Evolutionary conservation across 2,113 vertebrate species (phyloP).

Genomic region (Peromyscus maniculatus): DNA sequence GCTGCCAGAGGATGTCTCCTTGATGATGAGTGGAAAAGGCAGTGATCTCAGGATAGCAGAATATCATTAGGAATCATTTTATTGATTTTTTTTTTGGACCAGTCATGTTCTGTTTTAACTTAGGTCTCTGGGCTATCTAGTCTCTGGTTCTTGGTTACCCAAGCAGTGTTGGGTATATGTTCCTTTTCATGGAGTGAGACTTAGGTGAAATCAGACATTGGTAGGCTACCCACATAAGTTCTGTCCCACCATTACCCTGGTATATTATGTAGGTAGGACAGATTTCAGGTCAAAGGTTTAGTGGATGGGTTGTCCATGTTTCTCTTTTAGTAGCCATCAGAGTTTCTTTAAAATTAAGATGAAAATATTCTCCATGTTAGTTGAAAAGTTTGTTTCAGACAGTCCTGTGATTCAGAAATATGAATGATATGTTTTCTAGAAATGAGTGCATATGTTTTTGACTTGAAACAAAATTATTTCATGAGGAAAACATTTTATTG

Average conservation of each 20-base stretch:
- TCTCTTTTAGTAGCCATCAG: background rate
- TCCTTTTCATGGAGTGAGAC: background rate
- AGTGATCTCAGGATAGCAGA: background rate
- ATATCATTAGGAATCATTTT: background rate
- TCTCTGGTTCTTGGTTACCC: background rate
- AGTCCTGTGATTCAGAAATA: background rate
- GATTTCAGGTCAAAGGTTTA: no score
- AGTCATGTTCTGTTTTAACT: background rate
- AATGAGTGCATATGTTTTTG: background rate
- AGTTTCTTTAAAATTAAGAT: background rate
- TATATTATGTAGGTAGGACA: no score
- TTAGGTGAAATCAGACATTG: background rate
- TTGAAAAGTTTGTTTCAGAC: background rate
- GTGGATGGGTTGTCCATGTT: background rate
- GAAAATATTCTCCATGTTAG: background rate
- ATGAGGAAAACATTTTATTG: background rate
- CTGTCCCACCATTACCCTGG: background rate
- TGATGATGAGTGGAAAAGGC: background rate
- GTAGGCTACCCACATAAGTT: accelerated
- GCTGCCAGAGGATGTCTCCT: background rate
- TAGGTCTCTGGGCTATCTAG: background rate
- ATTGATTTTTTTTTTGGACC: background rate
- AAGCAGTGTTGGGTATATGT: background rate
- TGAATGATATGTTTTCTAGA: background rate
- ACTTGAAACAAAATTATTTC: background rate